phyloP scores from a whole-genome alignment of 2,888 invertebrate genomes.

The Deilephila elpenor region DNA sequence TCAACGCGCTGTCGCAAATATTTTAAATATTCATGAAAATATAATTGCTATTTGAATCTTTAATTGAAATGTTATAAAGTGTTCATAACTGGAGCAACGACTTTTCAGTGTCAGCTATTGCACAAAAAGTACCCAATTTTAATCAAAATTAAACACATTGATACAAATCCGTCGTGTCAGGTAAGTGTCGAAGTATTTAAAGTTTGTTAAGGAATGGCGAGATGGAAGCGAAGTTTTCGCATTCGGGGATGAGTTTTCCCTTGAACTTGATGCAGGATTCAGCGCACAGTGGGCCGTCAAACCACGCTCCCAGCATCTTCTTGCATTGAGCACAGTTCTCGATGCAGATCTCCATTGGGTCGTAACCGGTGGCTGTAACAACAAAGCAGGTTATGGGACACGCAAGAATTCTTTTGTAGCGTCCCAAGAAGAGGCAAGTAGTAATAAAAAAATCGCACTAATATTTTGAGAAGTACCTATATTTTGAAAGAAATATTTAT shows the following conservation, averaged over 20 bases:
- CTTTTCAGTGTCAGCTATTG: neutral
- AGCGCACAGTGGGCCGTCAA: slow-evolving; percentile 94
- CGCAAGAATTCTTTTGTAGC: neutral
- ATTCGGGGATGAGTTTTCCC: slow-evolving; percentile 93
- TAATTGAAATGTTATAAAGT: neutral
- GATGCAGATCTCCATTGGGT: slow-evolving; percentile 88
- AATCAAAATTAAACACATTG: slow-evolving; percentile 2
- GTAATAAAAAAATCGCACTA: no score
- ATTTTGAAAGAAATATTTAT: no score
- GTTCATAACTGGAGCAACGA: neutral
- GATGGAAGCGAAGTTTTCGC: slow-evolving; percentile 92
- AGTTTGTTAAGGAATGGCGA: slow-evolving; percentile 89
- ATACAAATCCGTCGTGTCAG: slow-evolving; percentile 3
- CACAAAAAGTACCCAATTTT: neutral
- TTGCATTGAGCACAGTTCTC: slow-evolving; percentile 96
- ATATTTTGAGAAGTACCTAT: no score
- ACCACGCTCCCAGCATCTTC: slow-evolving; percentile 94
- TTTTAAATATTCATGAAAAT: neutral
- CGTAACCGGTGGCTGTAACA: slow-evolving; percentile 76
- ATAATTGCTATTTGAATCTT: neutral
- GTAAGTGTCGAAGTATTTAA: slow-evolving; percentile 40
- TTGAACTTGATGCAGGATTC: slow-evolving; percentile 93
- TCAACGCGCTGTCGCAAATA: neutral
- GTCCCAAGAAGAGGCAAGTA: no score
- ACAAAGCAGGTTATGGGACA: neutral